Evolutionary conservation across 2,888 invertebrate genomes (phyloP).

Genomic region (Busseola fusca): DNA sequence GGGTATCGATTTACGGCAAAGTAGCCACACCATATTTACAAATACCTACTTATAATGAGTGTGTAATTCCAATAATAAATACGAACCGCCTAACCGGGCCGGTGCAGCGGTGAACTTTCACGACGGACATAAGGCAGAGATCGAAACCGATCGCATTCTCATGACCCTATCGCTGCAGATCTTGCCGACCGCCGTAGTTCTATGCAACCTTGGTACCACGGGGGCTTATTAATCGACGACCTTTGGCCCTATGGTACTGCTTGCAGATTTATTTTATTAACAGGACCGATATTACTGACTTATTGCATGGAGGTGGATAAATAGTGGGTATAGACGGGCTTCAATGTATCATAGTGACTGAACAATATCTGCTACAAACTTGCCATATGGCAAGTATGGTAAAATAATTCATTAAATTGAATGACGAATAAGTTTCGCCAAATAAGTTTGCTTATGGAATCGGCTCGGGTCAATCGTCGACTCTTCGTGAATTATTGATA

Average conservation of each 20-base stretch:
- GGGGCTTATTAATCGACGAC: conserved; percentile 55
- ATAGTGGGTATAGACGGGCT: conserved; percentile 31
- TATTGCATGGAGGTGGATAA: conserved; percentile 18
- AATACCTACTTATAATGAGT: conserved; percentile 33
- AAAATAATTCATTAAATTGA: conserved; percentile 13
- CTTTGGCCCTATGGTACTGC: conserved; percentile 46
- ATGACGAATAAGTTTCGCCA: conserved; percentile 34
- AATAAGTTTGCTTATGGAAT: conserved; percentile 40
- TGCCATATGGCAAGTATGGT: conserved; percentile 3
- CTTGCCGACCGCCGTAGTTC: conserved; percentile 53
- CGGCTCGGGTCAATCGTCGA: conserved; percentile 23
- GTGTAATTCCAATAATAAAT: conserved; percentile 55
- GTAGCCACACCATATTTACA: conserved; percentile 40
- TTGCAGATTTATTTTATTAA: conserved; percentile 41
- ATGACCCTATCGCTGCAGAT: conserved; percentile 61
- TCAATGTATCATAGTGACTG: neutral
- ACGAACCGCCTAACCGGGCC: conserved; percentile 65
- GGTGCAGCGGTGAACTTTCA: conserved; percentile 67
- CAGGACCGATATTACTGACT: conserved; percentile 11
- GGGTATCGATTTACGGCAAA: conserved; percentile 3
- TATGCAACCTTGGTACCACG: conserved; percentile 60
- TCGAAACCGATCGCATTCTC: conserved; percentile 64
- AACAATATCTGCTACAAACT: conserved; percentile 13
- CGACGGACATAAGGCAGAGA: conserved; percentile 51
- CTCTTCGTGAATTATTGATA: conserved; percentile 46